A percentile compares a stretch with the other conserved stretches of the same genome.
These are phyloP conservation scores for Nesometra sesokonis DNA, from an alignment of 35 echinoderm and acorn worm genomes.

Conservation along the genomic window DNA sequence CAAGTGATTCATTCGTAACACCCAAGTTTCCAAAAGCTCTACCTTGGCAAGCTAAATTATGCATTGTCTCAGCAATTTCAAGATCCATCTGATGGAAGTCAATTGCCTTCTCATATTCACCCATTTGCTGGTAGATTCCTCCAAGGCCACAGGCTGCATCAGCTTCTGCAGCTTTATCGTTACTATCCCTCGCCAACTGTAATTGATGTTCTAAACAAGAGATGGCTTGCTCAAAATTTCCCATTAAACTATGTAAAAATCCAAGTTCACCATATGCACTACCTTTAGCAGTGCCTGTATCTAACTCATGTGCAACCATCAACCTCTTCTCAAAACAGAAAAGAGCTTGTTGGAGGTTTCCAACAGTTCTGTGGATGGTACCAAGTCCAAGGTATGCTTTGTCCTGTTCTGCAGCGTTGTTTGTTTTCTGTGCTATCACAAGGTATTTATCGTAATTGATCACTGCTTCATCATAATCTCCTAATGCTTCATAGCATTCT, in stretches of 20 bases:
- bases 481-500: constrained; percentile 91
- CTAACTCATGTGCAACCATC: constrained; percentile 79
- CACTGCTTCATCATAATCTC: constrained; percentile 88
- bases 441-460: constrained; percentile 89
- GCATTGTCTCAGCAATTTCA: constrained; percentile 70
- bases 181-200: constrained; percentile 58
- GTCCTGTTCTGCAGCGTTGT: constrained; percentile 69
- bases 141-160: constrained; percentile 93
- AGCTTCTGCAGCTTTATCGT: constrained; percentile 62
- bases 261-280: constrained; percentile 96
- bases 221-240: constrained; percentile 97
- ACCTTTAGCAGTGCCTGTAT: constrained; percentile 53
- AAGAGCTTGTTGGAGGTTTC: constrained; percentile 87
- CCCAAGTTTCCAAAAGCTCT: constrained; percentile 94
- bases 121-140: constrained; percentile 91
- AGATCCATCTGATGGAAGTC: constrained; percentile 90
- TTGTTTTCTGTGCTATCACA: constrained; percentile 65
- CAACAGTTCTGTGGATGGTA: constrained; percentile 69
- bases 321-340: constrained; percentile 96
- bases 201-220: constrained; percentile 92
- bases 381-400: constrained; percentile 86
- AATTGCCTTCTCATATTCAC: constrained; percentile 78
- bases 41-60: constrained; percentile 79
- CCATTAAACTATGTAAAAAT: constrained; percentile 88
- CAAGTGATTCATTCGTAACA: constrained; percentile 89